Conservation (phyloP, 2,797 vertebrate species). For the Ptychadena robeensis region DNA sequence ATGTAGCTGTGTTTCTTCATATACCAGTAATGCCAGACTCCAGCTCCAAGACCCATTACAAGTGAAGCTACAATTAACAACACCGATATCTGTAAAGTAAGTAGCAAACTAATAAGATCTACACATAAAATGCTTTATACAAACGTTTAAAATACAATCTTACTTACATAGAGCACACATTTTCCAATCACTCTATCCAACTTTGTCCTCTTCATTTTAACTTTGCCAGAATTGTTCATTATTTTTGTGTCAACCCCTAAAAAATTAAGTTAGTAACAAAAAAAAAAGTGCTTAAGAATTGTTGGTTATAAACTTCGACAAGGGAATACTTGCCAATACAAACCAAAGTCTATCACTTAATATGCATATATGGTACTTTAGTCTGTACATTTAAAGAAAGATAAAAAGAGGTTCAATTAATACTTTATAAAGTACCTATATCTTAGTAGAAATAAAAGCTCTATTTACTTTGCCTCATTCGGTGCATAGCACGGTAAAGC, state of each 20-base stretch:
- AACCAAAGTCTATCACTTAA: no score
- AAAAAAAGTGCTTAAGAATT: not conserved
- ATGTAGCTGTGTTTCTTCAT: conserved; percentile 67
- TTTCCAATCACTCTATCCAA: conserved; percentile 83
- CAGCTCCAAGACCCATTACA: conserved; percentile 75
- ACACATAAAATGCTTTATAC: not conserved
- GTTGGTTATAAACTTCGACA: no score
- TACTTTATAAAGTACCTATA: no score
- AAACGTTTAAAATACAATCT: not conserved
- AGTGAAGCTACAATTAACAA: conserved; percentile 70
- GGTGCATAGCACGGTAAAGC: no score
- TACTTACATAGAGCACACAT: conserved; percentile 82
- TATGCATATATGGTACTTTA: no score
- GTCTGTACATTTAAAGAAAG: no score
- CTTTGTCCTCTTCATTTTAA: conserved; percentile 83
- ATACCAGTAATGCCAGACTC: conserved; percentile 70
- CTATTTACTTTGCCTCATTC: no score
- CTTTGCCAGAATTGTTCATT: conserved; percentile 87
- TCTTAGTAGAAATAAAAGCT: no score
- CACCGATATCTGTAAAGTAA: conserved; percentile 78
- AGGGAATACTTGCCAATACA: no score
- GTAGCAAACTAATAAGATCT: not conserved
- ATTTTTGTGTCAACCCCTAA: conserved; percentile 91
- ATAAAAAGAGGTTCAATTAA: no score
- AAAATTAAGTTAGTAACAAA: conserved; percentile 10